Conservation (phyloP, 2,113 vertebrate genomes). For the Semnopithecus entellus region DNA sequence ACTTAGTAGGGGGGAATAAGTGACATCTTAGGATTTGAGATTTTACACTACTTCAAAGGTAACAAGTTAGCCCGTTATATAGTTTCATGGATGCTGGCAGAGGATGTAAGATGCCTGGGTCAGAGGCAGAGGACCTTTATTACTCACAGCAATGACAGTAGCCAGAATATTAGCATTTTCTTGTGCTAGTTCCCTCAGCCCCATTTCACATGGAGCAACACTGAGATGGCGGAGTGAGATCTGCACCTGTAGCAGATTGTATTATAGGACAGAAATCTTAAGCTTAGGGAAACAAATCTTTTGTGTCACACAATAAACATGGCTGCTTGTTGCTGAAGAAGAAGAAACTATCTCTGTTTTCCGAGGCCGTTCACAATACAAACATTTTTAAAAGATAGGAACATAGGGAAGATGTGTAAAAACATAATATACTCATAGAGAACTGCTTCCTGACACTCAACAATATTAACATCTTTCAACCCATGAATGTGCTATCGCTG, state of each 20-base stretch:
- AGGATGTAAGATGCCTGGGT: background rate
- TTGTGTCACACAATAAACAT: background rate
- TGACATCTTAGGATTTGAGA: background rate
- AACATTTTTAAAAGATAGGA: background rate
- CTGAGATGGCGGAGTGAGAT: background rate
- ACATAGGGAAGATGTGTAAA: background rate
- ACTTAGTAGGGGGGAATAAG: background rate
- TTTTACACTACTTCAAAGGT: background rate
- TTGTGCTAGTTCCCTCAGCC: background rate
- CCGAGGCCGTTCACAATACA: background rate
- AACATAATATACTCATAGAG: background rate
- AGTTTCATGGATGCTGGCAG: background rate
- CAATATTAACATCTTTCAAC: background rate
- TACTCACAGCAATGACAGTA: background rate
- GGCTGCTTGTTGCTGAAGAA: background rate
- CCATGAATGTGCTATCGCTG: background rate
- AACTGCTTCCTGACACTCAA: background rate
- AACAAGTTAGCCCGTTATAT: background rate
- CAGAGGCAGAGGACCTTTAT: background rate
- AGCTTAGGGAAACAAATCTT: background rate
- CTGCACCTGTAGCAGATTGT: background rate
- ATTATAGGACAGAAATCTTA: background rate
- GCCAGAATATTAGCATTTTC: background rate
- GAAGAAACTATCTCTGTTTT: background rate
- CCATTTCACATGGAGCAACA: background rate